Evolutionary conservation across 2,797 vertebrate species (phyloP).

Genomic region (Darevskia nairensis): DNA sequence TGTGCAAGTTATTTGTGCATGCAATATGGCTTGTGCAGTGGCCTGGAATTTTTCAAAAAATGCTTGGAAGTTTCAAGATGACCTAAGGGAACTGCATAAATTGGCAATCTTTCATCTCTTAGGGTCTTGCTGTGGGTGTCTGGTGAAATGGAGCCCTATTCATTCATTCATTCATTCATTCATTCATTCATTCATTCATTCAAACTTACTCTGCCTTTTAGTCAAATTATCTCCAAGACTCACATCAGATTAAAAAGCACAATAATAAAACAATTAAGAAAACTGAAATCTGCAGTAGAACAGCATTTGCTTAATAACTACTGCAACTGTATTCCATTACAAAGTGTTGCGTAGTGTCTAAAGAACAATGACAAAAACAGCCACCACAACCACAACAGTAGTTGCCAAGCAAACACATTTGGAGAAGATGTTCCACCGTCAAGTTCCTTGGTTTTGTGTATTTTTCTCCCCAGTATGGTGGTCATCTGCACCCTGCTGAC

Average conservation of each 20-base stretch:
- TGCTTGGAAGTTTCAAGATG: background rate
- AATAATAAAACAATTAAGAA: background rate
- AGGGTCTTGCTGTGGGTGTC: background rate
- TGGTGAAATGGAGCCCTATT: background rate
- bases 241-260: background rate
- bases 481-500: background rate
- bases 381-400: too few relatives aligned
- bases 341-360: too few relatives aligned
- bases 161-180: too few relatives aligned
- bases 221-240: background rate
- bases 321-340: too few relatives aligned
- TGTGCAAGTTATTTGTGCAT: background rate
- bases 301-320: background rate
- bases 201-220: background rate
- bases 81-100: background rate
- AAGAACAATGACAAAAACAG: too few relatives aligned
- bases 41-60: background rate
- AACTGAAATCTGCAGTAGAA: background rate
- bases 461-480: background rate
- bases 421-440: background rate
- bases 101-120: background rate
- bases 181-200: background rate
- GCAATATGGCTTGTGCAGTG: background rate
- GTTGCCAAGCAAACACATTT: background rate
- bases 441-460: too few relatives aligned